These are phyloP conservation scores for Heliconius sara DNA, from an alignment of 2,888 invertebrate genomes.

Conservation along the genomic window DNA sequence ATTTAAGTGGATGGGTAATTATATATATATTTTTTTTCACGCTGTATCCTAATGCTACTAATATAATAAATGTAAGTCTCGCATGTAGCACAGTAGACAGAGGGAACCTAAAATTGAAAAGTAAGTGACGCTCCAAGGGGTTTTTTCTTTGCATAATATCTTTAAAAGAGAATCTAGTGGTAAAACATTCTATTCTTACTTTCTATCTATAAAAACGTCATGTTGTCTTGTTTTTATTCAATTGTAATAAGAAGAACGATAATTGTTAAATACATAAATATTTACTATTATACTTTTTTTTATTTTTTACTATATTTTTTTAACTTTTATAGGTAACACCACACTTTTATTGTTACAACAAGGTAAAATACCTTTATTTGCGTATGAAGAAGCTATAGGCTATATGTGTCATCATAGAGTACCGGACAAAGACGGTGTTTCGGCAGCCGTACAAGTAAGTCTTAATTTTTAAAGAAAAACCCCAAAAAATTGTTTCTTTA, in stretches of 20 bases:
- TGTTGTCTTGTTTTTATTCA: too few relatives aligned
- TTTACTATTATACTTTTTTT: neutral
- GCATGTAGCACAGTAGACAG: neutral
- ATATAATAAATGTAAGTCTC: neutral
- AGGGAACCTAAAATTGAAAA: neutral
- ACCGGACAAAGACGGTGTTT: conserved; percentile 98
- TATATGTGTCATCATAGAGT: conserved; percentile 96
- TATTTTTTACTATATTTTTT: neutral
- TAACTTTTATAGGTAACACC: conserved; percentile 85
- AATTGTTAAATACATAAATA: too few relatives aligned
- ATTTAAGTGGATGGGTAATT: conserved; percentile 98
- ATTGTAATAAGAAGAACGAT: too few relatives aligned
- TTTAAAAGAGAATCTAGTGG: neutral
- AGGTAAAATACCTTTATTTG: conserved; percentile 93
- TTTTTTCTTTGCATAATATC: too few relatives aligned
- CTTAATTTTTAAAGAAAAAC: neutral
- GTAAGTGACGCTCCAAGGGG: too few relatives aligned
- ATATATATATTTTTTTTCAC: neutral
- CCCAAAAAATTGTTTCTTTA: too few relatives aligned
- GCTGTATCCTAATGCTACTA: neutral
- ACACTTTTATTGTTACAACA: conserved; percentile 87
- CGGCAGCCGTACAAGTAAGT: conserved; percentile 89
- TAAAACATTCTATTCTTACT: neutral
- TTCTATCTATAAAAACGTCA: neutral
- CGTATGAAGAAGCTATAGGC: conserved; percentile 99